phyloP scores from a whole-genome alignment of 2,888 invertebrate genomes.

The Liopterus haemorrhoidalis region DNA sequence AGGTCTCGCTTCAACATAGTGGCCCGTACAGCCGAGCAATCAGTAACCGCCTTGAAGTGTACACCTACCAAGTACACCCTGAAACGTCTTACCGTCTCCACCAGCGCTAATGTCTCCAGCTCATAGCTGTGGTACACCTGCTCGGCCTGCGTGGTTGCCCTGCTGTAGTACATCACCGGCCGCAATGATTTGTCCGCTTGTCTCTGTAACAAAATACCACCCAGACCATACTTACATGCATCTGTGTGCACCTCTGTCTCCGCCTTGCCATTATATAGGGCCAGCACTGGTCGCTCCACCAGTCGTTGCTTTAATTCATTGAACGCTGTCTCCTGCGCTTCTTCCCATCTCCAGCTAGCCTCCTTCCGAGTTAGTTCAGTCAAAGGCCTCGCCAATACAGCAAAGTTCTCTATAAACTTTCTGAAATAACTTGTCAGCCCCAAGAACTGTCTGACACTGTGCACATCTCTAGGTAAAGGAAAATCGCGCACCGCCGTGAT shows the following conservation, averaged over 20 bases:
- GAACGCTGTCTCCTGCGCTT: neutral
- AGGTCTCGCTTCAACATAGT: constrained; percentile 4
- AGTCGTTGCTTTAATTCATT: no score
- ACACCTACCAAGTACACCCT: constrained; percentile 24
- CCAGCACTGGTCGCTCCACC: no score
- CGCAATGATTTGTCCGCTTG: no score
- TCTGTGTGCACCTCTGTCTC: no score
- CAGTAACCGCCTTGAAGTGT: constrained; percentile 26
- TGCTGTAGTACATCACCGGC: constrained; percentile 6
- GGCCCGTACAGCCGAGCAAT: constrained; percentile 23
- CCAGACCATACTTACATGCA: no score
- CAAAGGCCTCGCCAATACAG: constrained; percentile 4
- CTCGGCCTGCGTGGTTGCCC: constrained; percentile 17
- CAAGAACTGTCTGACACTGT: constrained; percentile 20
- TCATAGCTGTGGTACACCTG: constrained; percentile 25
- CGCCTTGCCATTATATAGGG: no score
- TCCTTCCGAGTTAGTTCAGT: neutral
- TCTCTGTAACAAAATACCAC: no score
- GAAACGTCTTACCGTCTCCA: constrained; percentile 21
- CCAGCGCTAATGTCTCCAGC: constrained; percentile 21
- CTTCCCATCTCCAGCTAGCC: neutral
- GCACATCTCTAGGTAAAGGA: constrained; percentile 17
- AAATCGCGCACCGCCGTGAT: constrained; percentile 23
- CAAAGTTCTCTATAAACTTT: constrained; percentile 10
- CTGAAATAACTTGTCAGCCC: constrained; percentile 10